These are phyloP conservation scores for Petaurus breviceps DNA, from an alignment of 2,113 vertebrate species.

Conservation along the genomic window DNA sequence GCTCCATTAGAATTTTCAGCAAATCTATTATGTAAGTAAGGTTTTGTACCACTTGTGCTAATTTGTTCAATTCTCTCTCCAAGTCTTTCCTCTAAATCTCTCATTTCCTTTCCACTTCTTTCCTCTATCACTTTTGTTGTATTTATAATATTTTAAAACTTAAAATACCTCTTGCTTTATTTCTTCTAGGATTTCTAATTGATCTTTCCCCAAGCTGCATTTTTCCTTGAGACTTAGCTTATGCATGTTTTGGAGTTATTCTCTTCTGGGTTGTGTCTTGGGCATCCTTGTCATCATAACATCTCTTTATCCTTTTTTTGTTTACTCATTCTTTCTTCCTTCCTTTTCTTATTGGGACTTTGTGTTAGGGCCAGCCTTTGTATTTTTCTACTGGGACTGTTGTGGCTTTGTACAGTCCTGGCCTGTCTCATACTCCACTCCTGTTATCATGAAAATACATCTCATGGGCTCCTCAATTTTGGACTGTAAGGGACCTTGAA, in stretches of 20 bases:
- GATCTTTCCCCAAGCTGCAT: not conserved
- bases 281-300: not conserved
- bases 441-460: not conserved
- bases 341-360: not conserved
- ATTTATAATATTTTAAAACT: not conserved
- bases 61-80: not conserved
- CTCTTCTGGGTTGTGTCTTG: not conserved
- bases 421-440: not conserved
- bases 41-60: not conserved
- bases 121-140: not conserved
- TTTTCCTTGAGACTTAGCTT: not conserved
- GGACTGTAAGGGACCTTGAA: not conserved
- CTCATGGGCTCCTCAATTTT: not conserved
- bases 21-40: not conserved
- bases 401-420: not conserved
- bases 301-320: not conserved
- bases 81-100: not conserved
- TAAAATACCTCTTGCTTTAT: not conserved
- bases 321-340: not conserved
- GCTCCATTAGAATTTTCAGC: not conserved
- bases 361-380: not conserved
- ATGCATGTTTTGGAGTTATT: not conserved
- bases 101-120: not conserved
- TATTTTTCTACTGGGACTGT: not conserved
- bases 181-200: not conserved